phyloP scores from a whole-genome alignment of 2,797 vertebrate genomes.

The Bovichtus variegatus region DNA sequence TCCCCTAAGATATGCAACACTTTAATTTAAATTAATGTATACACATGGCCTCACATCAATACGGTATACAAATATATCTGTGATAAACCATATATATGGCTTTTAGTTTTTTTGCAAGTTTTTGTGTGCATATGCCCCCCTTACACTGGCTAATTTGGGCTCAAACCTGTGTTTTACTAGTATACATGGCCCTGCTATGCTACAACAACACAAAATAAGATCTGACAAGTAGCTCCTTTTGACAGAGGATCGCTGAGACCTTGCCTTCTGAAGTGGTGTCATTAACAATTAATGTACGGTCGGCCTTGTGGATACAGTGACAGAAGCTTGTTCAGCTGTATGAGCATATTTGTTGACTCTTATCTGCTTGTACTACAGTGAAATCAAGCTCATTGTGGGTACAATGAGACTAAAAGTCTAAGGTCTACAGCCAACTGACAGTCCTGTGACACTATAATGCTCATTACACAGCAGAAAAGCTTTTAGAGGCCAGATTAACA shows the following conservation, averaged over 20 bases:
- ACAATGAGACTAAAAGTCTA: neutral
- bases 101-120: no score
- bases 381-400: constrained; percentile 16
- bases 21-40: no score
- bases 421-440: neutral
- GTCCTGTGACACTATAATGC: neutral
- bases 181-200: neutral
- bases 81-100: no score
- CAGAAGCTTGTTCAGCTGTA: neutral
- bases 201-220: neutral
- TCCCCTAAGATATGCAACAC: neutral
- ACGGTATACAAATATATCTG: no score
- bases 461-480: neutral
- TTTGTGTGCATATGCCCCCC: no score
- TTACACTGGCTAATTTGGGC: neutral
- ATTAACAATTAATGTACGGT: constrained; percentile 36
- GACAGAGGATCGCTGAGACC: constrained; percentile 29
- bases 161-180: neutral
- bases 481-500: neutral
- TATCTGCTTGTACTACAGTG: neutral
- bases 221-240: constrained; percentile 6
- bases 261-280: constrained; percentile 24
- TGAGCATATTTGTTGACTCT: neutral
- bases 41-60: no score
- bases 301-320: constrained; percentile 25